These are phyloP conservation scores for Xylocampa areola DNA, from an alignment of 2,888 invertebrate genomes.

Conservation along the genomic window DNA sequence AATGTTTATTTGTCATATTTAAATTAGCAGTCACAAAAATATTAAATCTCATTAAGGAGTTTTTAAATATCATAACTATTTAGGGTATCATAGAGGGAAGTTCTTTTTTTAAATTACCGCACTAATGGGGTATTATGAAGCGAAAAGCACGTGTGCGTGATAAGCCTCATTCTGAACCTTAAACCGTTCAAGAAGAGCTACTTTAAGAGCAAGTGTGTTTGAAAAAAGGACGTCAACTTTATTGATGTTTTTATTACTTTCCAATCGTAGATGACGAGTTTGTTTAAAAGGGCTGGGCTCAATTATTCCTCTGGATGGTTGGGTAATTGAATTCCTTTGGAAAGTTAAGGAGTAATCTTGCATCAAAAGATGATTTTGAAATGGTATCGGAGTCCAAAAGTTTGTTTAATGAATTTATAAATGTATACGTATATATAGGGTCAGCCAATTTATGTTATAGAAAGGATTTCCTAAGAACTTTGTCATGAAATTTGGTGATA, in stretches of 20 bases:
- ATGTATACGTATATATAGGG: conserved; percentile 17
- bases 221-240: too few species aligned
- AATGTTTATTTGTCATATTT: too few species aligned
- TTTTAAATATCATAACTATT: too few species aligned
- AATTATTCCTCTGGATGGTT: conserved; percentile 8
- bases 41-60: too few species aligned
- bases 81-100: too few species aligned
- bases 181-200: too few species aligned
- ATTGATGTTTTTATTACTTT: conserved; percentile 9
- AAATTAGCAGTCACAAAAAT: too few species aligned
- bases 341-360: conserved; percentile 39
- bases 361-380: conserved; percentile 45
- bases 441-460: conserved; percentile 18
- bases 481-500: conserved; percentile 25
- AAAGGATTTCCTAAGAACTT: conserved; percentile 28
- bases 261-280: conserved; percentile 1
- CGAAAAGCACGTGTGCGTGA: too few species aligned
- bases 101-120: too few species aligned
- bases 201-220: too few species aligned
- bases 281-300: conserved; percentile 1
- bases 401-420: conserved; percentile 43
- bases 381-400: conserved; percentile 39
- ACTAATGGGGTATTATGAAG: too few species aligned
- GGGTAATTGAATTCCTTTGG: conserved; percentile 37
- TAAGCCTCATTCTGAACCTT: too few species aligned